Evolutionary conservation across 2,113 vertebrate genomes (phyloP), one percentile per base, ranked within the genome.

Genomic region (Coreoperca whiteheadi): DNA sequence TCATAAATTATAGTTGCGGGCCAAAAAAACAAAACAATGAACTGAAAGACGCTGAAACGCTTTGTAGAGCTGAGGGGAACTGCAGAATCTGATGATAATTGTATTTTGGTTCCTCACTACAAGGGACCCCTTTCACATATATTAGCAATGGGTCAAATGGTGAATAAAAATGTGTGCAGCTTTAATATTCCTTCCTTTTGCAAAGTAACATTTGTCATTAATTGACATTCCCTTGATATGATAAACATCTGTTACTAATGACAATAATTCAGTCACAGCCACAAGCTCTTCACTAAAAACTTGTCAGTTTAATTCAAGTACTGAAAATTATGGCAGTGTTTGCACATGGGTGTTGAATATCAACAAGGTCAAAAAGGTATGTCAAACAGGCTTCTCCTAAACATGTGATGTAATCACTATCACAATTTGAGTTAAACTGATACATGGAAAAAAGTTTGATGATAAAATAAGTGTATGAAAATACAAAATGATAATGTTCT

Each of bases 291-390:
- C 21, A 51, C 34, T 56, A 76, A 70, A 76, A 67, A 61, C 1
- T 0, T 39, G 2, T 81, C 39, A 51, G 30, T 89, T 90, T 87
- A 59, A 82, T 90, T 79, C 59, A 90, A 89, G 77, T 83, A 77
- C 78, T 68, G 16, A 82, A 79, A 60, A 83, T 84, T 65, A 87
- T 77, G 77, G 81, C 59, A 83, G 23, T 57, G 67, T 67, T 74
- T 65, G 8, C 60, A 67, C 20, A 10, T 53, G 14, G 16, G 67
- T 60, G 63, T 77, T 84, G 59, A 83, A 88, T 79, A 32, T 84
- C 50, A 88, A 80, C 32, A 60, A 50, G 23, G 30, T 53, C 12
- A 60, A 68, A 77, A 77, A 59, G 16, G 9, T 72, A 61, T 70
- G 14, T 68, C 53, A 30, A 34, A 46, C 23, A 61, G 41, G 67